phyloP scores from a whole-genome alignment of 1,140 invertebrate genomes.

The Euschistus heros region DNA sequence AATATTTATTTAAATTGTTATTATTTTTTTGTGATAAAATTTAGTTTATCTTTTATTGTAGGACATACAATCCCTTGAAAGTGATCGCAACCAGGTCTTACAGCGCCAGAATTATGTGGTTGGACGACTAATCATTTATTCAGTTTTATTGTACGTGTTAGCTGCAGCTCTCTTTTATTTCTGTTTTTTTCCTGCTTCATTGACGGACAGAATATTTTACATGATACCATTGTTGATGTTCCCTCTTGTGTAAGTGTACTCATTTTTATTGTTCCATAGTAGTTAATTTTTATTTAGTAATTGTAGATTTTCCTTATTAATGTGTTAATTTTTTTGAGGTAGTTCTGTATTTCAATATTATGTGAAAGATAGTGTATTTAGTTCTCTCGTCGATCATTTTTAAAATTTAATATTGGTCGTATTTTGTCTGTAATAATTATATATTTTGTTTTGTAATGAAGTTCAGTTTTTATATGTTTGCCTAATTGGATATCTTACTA shows the following conservation, averaged over 20 bases:
- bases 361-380: too few species aligned
- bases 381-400: too few species aligned
- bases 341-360: too few species aligned
- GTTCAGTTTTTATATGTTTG: too few species aligned
- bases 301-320: slow-evolving; percentile 15
- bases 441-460: too few species aligned
- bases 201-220: slow-evolving; percentile 57
- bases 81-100: slow-evolving; percentile 65
- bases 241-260: slow-evolving; percentile 61
- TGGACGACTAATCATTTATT: slow-evolving; percentile 65
- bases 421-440: too few species aligned
- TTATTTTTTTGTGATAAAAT: slow-evolving; percentile 26
- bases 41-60: slow-evolving; percentile 35
- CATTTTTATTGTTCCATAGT: slow-evolving; percentile 26
- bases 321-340: too few species aligned
- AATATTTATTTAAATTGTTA: slow-evolving; percentile 16
- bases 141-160: slow-evolving; percentile 66
- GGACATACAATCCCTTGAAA: slow-evolving; percentile 69
- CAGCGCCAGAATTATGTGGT: slow-evolving; percentile 67
- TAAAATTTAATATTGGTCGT: too few species aligned
- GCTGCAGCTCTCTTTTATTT: slow-evolving; percentile 66
- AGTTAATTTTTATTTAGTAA: slow-evolving; percentile 15
- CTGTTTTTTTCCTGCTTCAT: slow-evolving; percentile 56
- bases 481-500: too few species aligned
- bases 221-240: slow-evolving; percentile 61